A percentile compares a stretch with the other conserved stretches of the same genome.
Evolutionary conservation across 2,797 vertebrate genomes (phyloP).

Genomic region (Pangasius macronema): DNA sequence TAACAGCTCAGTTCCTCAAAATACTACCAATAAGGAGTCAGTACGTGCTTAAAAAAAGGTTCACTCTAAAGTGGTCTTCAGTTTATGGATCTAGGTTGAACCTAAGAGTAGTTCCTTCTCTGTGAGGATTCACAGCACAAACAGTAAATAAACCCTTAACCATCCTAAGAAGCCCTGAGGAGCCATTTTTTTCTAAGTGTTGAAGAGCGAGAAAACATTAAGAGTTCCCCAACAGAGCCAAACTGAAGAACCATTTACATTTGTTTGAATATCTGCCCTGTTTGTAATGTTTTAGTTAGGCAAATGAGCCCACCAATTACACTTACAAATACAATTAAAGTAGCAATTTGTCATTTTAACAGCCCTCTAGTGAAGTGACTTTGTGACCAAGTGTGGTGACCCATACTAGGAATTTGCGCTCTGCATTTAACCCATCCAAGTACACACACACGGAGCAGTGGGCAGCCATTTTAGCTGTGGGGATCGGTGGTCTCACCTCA

Average conservation of each 20-base stretch:
- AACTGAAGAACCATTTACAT: not conserved
- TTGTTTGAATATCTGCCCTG: not conserved
- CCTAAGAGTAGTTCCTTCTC: not conserved
- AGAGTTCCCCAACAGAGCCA: not conserved
- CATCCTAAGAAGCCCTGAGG: not conserved
- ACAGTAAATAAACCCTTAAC: not conserved
- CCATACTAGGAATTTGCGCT: too few species aligned
- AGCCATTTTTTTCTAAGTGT: not conserved
- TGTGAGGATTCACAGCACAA: not conserved
- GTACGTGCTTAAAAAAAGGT: not conserved
- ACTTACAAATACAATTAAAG: too few species aligned
- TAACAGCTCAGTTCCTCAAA: not conserved
- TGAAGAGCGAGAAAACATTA: not conserved
- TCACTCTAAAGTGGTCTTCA: not conserved
- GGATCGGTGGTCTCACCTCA: too few species aligned
- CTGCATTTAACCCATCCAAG: too few species aligned
- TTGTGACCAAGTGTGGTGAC: too few species aligned
- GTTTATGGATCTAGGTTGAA: not conserved
- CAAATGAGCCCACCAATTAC: too few species aligned
- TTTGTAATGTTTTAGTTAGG: not conserved
- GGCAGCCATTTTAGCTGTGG: too few species aligned
- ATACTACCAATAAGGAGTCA: not conserved
- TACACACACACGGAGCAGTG: too few species aligned
- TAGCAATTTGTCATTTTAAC: too few species aligned
- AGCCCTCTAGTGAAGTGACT: too few species aligned